Base-by-base conservation (phyloP, 1,140 invertebrate genomes). In the Pseudoatta argentina region DNA sequence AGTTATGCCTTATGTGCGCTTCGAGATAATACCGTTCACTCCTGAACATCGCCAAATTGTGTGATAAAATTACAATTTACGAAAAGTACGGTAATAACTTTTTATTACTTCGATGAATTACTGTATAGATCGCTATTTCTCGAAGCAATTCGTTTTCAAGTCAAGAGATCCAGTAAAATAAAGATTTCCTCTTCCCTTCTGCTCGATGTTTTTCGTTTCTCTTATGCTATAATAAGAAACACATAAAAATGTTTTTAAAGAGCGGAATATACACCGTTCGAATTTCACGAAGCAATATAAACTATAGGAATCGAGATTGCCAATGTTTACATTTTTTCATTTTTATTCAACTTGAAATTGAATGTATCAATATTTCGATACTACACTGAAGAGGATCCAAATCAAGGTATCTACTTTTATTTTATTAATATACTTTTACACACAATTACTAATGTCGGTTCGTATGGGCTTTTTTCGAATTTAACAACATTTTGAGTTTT, bases 61-160 rank as follows among this genome's bases (percentile, higher is more conserved):
- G 14, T 30, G 18, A 69, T 48, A 63, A 87, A 76, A 83, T 88
- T 87, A 76, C 69, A 71, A 86, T 39, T 55, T 12, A 30, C 51
- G 59, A 51, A 83, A 86, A 88, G 79, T 69, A 87, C 24, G 2
- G 39, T 57, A 66, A 27, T 63, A 53, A 72, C 24, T 39, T 57
- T 3, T n/a, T 64, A 75, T 69, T 61, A 30, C 57, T 61, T 4
- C 55, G 7, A 39, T 51, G 59, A 64, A 64, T 76, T 85, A 53
- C 59, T 16, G 18, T 18, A 27, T 30, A 71, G 44, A 27, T 44
- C 66, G 7, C 18, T 39, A n/a, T 59, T 51, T 34, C n/a, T 8
- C 2, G 21, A 55, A 66, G 53, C 57, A 55, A 16, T 24, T 51
- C 39, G 51, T 30, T 71, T 79, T 73, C 55, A 18, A 51, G 63